Base-by-base conservation (phyloP, 2,888 invertebrate species). In the Athalia circularis region DNA sequence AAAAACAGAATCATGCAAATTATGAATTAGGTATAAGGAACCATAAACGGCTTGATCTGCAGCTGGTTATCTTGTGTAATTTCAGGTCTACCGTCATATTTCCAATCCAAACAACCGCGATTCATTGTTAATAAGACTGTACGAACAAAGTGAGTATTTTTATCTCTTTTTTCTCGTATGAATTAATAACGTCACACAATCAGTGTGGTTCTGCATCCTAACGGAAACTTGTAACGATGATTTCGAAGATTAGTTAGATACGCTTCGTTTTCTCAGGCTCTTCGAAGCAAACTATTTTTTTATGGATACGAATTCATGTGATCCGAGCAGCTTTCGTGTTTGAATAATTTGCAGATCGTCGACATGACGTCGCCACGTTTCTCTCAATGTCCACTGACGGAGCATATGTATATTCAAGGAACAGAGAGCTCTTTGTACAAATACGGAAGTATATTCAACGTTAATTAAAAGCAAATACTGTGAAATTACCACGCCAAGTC, bases 391-490 rank as follows among this genome's bases (percentile, higher is more conserved):
- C 47, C 29, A 68, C 4, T 45, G 45, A 57, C 72, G 45, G 29
- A 0, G 29, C 29, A 29, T 29, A 29, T 29, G 29, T 29, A 29
- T 29, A 29, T 29, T 29, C 72, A 61, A 45, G 47, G 5, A 47
- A 29, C 5, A 61, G 15, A 59, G 65, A 62, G 77, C 75, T 77
- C 77, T 81, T 78, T 75, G 67, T 47, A 11, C 65, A 54, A 64
- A 75, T 61, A 75, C 59, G 8, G 64, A 65, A 80, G 78, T 78
- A 80, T 65, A 76, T 72, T 70, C 62, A 59, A 77, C 79, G 80
- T 85, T 84, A 84, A 85, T 84, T 83, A 81, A 82, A 84, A 83
- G 85, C 80, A 84, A 84, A 84, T 81, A 72, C 13, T 45, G 43
- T 15, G 72, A 57, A 45, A 29, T 29, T 68, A 43, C 72, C 45